These are phyloP conservation scores for Patiria miniata DNA, from an alignment of 35 echinoderm and acorn worm species.

Conservation along the genomic window DNA sequence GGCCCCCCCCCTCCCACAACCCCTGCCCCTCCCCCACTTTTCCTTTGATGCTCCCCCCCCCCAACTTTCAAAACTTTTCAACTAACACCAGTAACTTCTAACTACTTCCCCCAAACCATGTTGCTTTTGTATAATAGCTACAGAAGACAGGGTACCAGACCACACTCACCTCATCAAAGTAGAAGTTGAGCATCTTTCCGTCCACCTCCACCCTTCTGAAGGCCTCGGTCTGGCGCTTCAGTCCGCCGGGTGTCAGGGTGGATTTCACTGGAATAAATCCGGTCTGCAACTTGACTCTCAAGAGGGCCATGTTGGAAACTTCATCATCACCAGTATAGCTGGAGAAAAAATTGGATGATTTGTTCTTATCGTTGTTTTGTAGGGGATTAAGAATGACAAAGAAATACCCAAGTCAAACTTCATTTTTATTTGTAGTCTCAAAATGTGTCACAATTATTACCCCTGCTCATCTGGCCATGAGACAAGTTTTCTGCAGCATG, in stretches of 20 bases:
- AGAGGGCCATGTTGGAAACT: conserved; percentile 41
- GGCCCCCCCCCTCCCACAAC: too few species aligned
- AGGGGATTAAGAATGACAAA: neutral
- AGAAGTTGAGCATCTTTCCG: conserved; percentile 34
- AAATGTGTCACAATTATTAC: too few species aligned
- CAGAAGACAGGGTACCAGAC: too few species aligned
- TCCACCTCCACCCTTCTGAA: conserved; percentile 15
- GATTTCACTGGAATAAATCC: conserved; percentile 25
- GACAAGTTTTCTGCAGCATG: too few species aligned
- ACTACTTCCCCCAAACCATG: too few species aligned
- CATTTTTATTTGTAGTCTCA: neutral
- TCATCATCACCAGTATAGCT: conserved; percentile 42
- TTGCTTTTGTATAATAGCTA: too few species aligned
- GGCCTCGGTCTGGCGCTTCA: conserved; percentile 7
- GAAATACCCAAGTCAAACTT: neutral
- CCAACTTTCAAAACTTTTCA: too few species aligned
- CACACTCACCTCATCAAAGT: conserved; percentile 49
- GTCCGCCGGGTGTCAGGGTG: neutral
- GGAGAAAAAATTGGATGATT: neutral
- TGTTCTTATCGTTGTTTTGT: neutral
- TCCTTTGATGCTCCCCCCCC: too few species aligned
- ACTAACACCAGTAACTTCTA: too few species aligned
- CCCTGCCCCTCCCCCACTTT: too few species aligned
- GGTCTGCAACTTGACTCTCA: conserved; percentile 39
- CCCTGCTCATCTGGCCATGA: too few species aligned